A percentile compares a stretch with the other conserved stretches of the same genome.
phyloP scores from a whole-genome alignment of 1,140 invertebrate species.

The Drosophila willistoni region DNA sequence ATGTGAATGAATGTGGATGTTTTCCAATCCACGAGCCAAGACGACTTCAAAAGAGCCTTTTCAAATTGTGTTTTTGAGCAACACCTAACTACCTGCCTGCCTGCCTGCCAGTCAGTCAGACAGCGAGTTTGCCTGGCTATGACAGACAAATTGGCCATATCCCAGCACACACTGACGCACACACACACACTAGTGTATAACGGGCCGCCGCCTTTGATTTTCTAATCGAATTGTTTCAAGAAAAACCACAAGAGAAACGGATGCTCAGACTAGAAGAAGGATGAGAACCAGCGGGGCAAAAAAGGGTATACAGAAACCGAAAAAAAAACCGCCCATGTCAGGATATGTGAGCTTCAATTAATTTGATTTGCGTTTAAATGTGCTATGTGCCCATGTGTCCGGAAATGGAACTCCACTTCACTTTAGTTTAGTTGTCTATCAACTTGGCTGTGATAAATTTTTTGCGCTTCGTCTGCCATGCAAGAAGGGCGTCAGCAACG shows the following conservation, averaged over 20 bases:
- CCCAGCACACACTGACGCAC: constrained; percentile 24
- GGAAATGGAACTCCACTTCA: constrained; percentile 76
- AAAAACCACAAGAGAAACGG: constrained; percentile 72
- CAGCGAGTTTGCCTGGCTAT: constrained; percentile 32
- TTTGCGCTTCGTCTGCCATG: constrained; percentile 67
- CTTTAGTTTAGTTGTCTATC: constrained; percentile 73
- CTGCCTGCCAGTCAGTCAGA: background rate
- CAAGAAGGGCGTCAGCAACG: constrained; percentile 21
- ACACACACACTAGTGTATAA: constrained; percentile 30
- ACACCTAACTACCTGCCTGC: constrained; percentile 52
- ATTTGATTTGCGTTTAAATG: constrained; percentile 72
- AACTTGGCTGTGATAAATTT: constrained; percentile 72
- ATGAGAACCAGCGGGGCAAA: constrained; percentile 4
- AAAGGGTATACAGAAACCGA: background rate
- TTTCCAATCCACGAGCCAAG: constrained; percentile 41
- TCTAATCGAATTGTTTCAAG: constrained; percentile 83
- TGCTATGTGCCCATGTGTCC: constrained; percentile 34
- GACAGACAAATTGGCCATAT: constrained; percentile 78
- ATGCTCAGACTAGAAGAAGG: constrained; percentile 1
- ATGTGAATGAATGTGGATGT: background rate
- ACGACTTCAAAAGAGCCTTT: constrained; percentile 72
- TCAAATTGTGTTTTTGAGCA: constrained; percentile 71
- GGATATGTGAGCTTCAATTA: constrained; percentile 77
- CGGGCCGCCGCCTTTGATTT: constrained; percentile 77
- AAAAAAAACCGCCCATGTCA: constrained; percentile 35